These are phyloP conservation scores for Semaprochilodus insignis DNA, from an alignment of 2,797 vertebrate genomes.

Conservation along the genomic window DNA sequence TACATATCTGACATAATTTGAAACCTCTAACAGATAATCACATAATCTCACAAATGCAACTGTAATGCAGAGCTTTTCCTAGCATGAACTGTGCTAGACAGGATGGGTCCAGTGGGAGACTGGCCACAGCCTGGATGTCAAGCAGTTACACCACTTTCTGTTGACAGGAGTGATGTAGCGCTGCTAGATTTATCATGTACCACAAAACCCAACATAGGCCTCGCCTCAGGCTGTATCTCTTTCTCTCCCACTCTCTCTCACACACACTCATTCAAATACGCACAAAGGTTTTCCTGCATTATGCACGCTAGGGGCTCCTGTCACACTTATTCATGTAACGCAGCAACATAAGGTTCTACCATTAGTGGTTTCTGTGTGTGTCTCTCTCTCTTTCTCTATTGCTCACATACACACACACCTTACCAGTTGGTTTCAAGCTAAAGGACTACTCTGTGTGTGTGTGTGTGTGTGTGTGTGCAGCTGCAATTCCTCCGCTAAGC, in stretches of 20 bases:
- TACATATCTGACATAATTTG: neutral
- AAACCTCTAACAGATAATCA: slow-evolving; percentile 13
- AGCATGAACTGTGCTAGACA: slow-evolving; percentile 23
- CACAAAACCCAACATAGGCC: slow-evolving; percentile 39
- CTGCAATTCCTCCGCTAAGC: slow-evolving; percentile 13
- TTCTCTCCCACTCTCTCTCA: slow-evolving; percentile 10
- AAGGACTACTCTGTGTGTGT: slow-evolving; percentile 8
- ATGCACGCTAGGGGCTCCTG: slow-evolving; percentile 41
- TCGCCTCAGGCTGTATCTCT: slow-evolving; percentile 41
- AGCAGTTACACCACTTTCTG: slow-evolving; percentile 22
- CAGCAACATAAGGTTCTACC: slow-evolving; percentile 34
- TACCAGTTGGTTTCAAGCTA: slow-evolving; percentile 19
- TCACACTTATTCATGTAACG: slow-evolving; percentile 48
- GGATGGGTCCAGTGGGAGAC: slow-evolving; percentile 15
- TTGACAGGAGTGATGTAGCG: slow-evolving; percentile 54
- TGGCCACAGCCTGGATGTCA: slow-evolving; percentile 1
- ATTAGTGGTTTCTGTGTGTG: slow-evolving; percentile 29
- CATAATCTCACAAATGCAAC: slow-evolving; percentile 22
- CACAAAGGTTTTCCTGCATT: slow-evolving; percentile 33
- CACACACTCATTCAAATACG: slow-evolving; percentile 16
- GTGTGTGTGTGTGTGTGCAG: neutral
- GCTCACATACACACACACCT: slow-evolving; percentile 19
- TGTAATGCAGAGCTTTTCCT: slow-evolving; percentile 24
- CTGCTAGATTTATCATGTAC: slow-evolving; percentile 46
- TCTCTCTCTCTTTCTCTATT: neutral